Base-by-base conservation (phyloP, 2,888 invertebrate genomes). In the Plutella xylostella region DNA sequence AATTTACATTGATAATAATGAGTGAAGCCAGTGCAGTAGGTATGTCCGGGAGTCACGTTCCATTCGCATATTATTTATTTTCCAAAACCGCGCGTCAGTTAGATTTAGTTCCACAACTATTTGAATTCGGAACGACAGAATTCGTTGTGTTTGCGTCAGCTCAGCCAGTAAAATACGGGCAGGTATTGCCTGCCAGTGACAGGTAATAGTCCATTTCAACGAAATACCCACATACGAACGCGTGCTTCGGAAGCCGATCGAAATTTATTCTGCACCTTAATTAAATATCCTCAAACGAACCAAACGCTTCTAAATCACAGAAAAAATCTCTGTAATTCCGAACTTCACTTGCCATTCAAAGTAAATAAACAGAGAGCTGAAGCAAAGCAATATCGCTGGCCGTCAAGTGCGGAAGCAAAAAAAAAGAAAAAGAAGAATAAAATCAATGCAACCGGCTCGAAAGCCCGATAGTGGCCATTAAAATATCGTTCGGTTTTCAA, bases 401-500 rank as follows among this genome's bases (percentile, higher is more conserved):
- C 51, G 55, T 58, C 57, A 52, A 56, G 54, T 54, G 49, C 55
- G 55, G 55, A 56, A 58, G 56, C 53, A 57, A 59, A 60, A 57
- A 59, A 68, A 61, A 64, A 63, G 57, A 60, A 69, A 61, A 63
- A 63, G 55, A 58, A 22, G 20, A 39, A 38, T 19, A 40, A 61
- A 73, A 69, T 68, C 69, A 73, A 70, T 71, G 61, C 71, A 63
- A 54, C 58, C 57, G 63, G 55, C 25, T 35, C 28, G 28, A 42
- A 45, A 41, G 34, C 55, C 58, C 73, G 72, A 79, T 79, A 78
- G 76, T 72, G 72, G 74, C 76, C 75, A 80, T 82, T 82, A 82
- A 80, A 82, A 79, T 74, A 78, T 77, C 73, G 77, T 79, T 72
- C 38, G 77, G 77, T 75, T 76, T 76, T 65, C 72, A 76, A 74